Base-by-base conservation (phyloP, 2,113 vertebrate genomes). In the Leptobrachium leishanense region DNA sequence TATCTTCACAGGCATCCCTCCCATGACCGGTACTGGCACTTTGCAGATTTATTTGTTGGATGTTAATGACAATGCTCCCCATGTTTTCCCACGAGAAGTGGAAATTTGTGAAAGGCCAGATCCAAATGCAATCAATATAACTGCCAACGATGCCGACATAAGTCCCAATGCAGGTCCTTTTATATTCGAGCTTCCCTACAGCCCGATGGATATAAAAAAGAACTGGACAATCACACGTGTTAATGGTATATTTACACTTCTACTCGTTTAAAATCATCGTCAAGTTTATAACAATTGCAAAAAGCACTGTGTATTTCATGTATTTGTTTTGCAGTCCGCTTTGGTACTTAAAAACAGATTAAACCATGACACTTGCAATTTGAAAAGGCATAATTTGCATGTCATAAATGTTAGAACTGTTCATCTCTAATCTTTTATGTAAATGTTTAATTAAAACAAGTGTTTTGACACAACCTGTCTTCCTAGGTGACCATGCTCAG, bases 181-280 rank as follows among this genome's bases (percentile, higher is more conserved):
- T 70, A 95, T 94, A 74, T 99, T 99, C 59, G 97, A 99, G 86
- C 92, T 99, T 62, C 94, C 96, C 76, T 87, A 91, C 74, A 88
- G 83, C 59, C 98, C 98, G 10, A 9, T 83, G 1, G 94, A 93
- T 43, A 94, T 98, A 79, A 93, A 91, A 84, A 96, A 90, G 85
- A 99, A 99, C 85, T 99, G 98, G 98, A 99, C 97, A 78, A 92
- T 99, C 86, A 96, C 93, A 39, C 92, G 97, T 71, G 89, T 99
- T 82, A 96, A 92, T 15, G 98, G 98, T 99, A 85, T 89, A 83
- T 81, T 71, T 8, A 50, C 46, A 50, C 8, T 5, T 50, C 46
- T 50, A 50, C 46, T 5, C 46, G 46, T 50, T 50, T 50, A 4
- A 5, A 50, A 4, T 5, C 46, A 5, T 5, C 8, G 46, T 8